phyloP scores from a whole-genome alignment of 2,888 invertebrate genomes.

The Cryptops parisi region DNA sequence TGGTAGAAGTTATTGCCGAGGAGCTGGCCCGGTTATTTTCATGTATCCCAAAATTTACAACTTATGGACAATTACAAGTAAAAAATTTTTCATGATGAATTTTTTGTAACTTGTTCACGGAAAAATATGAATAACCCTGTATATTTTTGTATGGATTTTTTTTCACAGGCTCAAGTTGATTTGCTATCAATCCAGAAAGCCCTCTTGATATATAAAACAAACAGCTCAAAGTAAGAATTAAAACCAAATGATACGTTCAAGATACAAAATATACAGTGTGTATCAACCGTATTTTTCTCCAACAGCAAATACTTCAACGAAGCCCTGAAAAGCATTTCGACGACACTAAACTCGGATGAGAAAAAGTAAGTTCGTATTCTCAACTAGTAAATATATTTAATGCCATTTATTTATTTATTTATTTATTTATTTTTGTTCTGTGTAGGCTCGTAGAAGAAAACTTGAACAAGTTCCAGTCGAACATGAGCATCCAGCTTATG shows the following conservation, averaged over 20 bases:
- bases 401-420: not conserved
- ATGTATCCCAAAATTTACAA: constrained; percentile 41
- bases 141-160: constrained; percentile 30
- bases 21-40: constrained; percentile 77
- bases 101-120: not conserved
- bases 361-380: constrained; percentile 30
- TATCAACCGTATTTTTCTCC: constrained; percentile 21
- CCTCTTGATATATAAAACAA: constrained; percentile 46
- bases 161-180: constrained; percentile 66
- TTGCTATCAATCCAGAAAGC: constrained; percentile 51
- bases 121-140: not conserved
- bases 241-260: too few species aligned
- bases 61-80: constrained; percentile 31
- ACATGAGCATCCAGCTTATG: constrained; percentile 32
- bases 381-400: too few species aligned
- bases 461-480: constrained; percentile 28
- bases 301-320: constrained; percentile 61
- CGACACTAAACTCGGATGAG: constrained; percentile 25
- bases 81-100: too few species aligned
- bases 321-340: constrained; percentile 41
- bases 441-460: constrained; percentile 28
- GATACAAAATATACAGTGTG: not conserved
- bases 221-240: constrained; percentile 45
- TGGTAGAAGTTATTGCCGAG: constrained; percentile 83
- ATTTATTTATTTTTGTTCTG: constrained; percentile 8